These are phyloP conservation scores for Archilochus colubris DNA, from an alignment of 2,113 vertebrate species.

Conservation along the genomic window DNA sequence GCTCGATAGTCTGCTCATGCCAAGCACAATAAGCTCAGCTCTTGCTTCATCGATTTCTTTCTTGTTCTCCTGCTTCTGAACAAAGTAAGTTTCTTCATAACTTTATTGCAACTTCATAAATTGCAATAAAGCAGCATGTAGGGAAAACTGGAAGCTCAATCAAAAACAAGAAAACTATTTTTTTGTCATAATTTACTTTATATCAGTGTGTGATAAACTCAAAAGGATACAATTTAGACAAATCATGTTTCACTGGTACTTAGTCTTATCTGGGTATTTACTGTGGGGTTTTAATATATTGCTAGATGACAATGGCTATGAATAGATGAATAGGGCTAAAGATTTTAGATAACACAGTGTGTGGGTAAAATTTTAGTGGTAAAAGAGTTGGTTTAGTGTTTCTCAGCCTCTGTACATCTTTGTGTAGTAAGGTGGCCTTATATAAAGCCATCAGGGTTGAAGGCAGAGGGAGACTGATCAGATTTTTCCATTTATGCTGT, in stretches of 20 bases:
- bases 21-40: slow-evolving; percentile 18
- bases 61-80: slow-evolving; percentile 23
- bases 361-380: not conserved
- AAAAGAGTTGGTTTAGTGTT: not conserved
- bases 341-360: not conserved
- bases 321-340: not conserved
- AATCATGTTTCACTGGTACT: not conserved
- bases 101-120: not conserved
- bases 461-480: not conserved
- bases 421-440: not conserved
- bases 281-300: not conserved
- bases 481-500: not conserved
- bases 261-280: not conserved
- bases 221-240: not conserved
- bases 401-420: not conserved
- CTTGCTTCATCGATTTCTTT: slow-evolving; percentile 42
- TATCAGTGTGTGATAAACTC: not conserved
- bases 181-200: not conserved
- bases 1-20: not conserved
- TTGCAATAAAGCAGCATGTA: not conserved
- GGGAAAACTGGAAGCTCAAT: not conserved
- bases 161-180: not conserved
- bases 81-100: slow-evolving; percentile 38
- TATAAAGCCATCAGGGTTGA: not conserved
- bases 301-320: not conserved